Evolutionary conservation across 1,140 invertebrate genomes (phyloP).

Genomic region (Trichogramma pretiosum): DNA sequence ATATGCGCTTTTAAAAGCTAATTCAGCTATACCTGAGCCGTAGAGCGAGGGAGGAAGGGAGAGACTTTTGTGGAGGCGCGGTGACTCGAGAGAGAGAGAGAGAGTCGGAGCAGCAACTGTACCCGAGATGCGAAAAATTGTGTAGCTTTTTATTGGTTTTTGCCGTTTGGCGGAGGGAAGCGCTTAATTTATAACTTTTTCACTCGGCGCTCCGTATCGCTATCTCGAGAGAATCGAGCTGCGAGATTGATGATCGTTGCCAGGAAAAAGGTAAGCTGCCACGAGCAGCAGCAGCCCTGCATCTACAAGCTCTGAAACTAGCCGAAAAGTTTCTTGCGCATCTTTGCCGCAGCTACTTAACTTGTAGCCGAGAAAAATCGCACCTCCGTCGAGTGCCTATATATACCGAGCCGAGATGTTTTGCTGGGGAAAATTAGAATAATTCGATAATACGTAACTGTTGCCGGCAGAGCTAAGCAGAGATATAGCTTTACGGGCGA

Average conservation of each 20-base stretch:
- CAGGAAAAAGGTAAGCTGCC: no score
- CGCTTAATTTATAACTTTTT: slow-evolving; percentile 15
- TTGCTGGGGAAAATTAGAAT: slow-evolving; percentile 43
- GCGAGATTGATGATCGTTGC: no score
- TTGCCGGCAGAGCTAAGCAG: slow-evolving; percentile 37
- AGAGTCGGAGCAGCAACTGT: no score
- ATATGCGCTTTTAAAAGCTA: slow-evolving; percentile 17
- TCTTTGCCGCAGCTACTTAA: slow-evolving; percentile 1
- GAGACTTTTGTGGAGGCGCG: no score
- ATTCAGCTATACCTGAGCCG: no score
- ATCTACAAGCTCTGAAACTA: no score
- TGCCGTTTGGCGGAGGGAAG: background rate
- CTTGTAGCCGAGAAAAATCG: background rate
- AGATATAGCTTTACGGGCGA: background rate
- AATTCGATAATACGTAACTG: slow-evolving; percentile 47
- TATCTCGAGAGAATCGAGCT: no score
- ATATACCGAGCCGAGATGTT: slow-evolving; percentile 24
- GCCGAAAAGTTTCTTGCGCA: no score
- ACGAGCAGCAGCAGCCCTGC: no score
- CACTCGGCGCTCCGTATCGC: no score
- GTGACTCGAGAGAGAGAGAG: no score
- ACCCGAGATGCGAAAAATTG: background rate
- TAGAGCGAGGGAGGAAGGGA: no score
- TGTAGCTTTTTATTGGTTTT: slow-evolving; percentile 17
- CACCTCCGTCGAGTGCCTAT: background rate